These are phyloP conservation scores for Brachypodius melanocephalos DNA, from an alignment of 2,113 vertebrate species.

Conservation along the genomic window DNA sequence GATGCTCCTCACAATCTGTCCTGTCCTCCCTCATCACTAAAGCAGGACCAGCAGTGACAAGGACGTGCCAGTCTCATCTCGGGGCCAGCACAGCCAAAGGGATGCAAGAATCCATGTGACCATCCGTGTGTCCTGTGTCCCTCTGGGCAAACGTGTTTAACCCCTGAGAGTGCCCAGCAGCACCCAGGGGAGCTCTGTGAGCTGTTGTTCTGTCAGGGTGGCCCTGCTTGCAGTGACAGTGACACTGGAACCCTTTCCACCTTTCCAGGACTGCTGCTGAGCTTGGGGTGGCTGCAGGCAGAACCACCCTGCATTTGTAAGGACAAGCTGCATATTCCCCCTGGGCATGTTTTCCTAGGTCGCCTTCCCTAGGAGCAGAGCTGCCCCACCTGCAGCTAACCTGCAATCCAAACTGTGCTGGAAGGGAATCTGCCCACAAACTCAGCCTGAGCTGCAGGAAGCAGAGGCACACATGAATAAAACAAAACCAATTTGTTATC, in stretches of 20 bases:
- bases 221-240: neutral
- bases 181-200: accelerated
- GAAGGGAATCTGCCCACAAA: neutral
- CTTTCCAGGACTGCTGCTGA: neutral
- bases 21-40: neutral
- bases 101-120: accelerated
- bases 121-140: neutral
- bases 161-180: neutral
- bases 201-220: neutral
- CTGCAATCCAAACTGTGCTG: neutral
- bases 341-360: neutral
- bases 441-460: neutral
- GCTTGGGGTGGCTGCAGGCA: neutral
- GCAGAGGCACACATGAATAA: neutral
- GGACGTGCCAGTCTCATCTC: accelerated
- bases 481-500: slow-evolving; percentile 6
- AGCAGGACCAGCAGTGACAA: neutral
- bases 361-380: neutral
- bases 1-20: neutral
- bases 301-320: neutral
- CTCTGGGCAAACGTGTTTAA: neutral
- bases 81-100: neutral
- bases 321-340: neutral
- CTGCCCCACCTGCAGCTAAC: neutral
- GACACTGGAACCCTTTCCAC: neutral